Evolutionary conservation across 2,888 invertebrate genomes (phyloP).

Genomic region (Tetramorium bicarinatum): DNA sequence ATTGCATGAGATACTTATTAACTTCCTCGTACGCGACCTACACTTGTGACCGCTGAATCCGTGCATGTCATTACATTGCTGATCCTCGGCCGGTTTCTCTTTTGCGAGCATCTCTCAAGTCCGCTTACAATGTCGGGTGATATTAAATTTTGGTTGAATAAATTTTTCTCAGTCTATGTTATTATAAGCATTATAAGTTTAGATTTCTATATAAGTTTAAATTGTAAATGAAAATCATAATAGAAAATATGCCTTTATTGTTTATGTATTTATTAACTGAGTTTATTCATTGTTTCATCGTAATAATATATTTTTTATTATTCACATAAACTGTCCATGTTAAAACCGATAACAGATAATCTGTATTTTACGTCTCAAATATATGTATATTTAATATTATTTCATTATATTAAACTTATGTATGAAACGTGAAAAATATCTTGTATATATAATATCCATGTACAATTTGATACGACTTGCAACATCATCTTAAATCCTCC

Average conservation of each 20-base stretch:
- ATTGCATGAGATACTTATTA: conserved; percentile 71
- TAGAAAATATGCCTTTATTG: not conserved
- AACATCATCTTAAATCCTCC: conserved; percentile 4
- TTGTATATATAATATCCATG: not conserved
- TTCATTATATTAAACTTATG: not conserved
- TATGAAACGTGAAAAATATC: not conserved
- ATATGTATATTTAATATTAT: not conserved
- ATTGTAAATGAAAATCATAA: not conserved
- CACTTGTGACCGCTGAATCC: conserved; percentile 36
- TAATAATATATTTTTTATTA: conserved; percentile 7
- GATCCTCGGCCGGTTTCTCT: not conserved
- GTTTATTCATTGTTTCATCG: not conserved
- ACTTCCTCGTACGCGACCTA: conserved; percentile 40
- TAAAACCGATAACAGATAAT: not conserved
- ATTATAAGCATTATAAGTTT: not conserved
- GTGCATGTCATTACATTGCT: conserved; percentile 28
- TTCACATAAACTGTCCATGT: not conserved
- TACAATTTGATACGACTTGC: conserved; percentile 9
- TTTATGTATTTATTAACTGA: not conserved
- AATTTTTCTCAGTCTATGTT: not conserved
- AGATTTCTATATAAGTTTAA: not conserved
- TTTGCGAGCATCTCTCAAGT: not conserved
- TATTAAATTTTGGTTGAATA: conserved; percentile 11
- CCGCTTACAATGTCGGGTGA: not conserved
- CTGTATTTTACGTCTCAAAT: not conserved